phyloP scores from a whole-genome alignment of 92 coral and sea anemone genomes.

The Zoanthus solanderi region DNA sequence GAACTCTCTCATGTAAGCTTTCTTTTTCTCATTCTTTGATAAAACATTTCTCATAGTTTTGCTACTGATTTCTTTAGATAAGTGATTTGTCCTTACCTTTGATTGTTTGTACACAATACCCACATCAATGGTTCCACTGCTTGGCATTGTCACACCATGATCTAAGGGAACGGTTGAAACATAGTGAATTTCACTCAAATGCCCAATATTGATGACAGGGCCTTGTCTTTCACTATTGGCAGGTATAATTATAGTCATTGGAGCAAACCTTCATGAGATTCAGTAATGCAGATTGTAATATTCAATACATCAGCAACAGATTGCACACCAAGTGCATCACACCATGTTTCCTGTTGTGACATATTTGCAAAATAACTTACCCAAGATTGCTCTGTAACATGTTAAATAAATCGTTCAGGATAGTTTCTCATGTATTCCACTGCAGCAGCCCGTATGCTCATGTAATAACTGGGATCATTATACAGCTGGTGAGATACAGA shows the following conservation, averaged over 20 bases:
- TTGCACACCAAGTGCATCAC: slow-evolving; percentile 36
- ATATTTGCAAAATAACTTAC: slow-evolving; percentile 46
- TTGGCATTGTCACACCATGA: slow-evolving; percentile 6
- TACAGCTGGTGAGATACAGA: slow-evolving; percentile 63
- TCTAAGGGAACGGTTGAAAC: slow-evolving; percentile 59
- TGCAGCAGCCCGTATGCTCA: slow-evolving; percentile 47
- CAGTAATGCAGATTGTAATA: slow-evolving; percentile 31
- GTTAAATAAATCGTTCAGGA: slow-evolving; percentile 53
- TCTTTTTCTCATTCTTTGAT: slow-evolving; percentile 42
- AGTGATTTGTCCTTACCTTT: slow-evolving; percentile 18
- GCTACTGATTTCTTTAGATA: background rate
- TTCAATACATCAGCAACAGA: slow-evolving; percentile 55
- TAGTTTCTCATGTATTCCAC: slow-evolving; percentile 55
- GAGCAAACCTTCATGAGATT: slow-evolving; percentile 15
- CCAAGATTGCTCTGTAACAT: slow-evolving; percentile 51
- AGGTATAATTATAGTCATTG: slow-evolving; percentile 40
- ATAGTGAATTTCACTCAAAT: slow-evolving; percentile 60
- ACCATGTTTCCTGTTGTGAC: slow-evolving; percentile 54
- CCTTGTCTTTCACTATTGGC: slow-evolving; percentile 11
- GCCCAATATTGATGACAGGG: slow-evolving; percentile 61
- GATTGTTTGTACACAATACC: slow-evolving; percentile 10
- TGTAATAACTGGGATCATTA: slow-evolving; percentile 55
- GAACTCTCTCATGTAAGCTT: slow-evolving; percentile 53
- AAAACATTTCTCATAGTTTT: background rate
- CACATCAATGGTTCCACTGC: slow-evolving; percentile 1